Percentiles rank a stretch among this genome's conserved stretches.
Evolutionary conservation across 53 echinoderm and acorn worm genomes (phyloP).

Genomic region (Hippasteria phrygiana): DNA sequence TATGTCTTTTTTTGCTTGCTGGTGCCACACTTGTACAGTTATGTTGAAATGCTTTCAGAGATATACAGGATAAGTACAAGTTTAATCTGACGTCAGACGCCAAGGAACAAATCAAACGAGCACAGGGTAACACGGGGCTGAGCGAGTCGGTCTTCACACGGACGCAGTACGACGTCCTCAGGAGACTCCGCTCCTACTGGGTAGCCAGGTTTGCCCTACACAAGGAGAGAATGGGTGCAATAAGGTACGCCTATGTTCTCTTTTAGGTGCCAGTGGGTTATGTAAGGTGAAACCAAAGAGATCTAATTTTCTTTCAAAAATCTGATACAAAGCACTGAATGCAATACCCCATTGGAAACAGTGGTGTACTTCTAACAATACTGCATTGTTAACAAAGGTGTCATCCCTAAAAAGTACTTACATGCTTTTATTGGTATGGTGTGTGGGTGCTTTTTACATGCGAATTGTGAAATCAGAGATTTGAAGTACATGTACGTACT

Average conservation of each 20-base stretch:
- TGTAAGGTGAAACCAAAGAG: neutral
- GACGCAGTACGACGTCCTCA: conserved; percentile 96
- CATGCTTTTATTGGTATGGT: no score
- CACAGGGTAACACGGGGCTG: conserved; percentile 94
- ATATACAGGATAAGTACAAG: conserved; percentile 97
- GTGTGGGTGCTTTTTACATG: no score
- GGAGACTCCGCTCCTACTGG: conserved; percentile 97
- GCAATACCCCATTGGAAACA: no score
- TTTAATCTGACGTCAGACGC: conserved; percentile 95
- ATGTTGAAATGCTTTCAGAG: conserved; percentile 55
- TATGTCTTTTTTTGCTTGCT: no score
- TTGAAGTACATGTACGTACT: no score
- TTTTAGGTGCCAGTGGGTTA: neutral
- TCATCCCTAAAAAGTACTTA: no score
- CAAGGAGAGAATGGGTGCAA: conserved; percentile 80
- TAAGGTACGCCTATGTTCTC: conserved; percentile 74
- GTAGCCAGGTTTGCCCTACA: conserved; percentile 94
- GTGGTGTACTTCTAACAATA: no score
- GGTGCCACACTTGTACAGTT: neutral
- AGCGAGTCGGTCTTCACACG: conserved; percentile 97
- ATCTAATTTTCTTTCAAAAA: no score
- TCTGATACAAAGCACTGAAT: no score
- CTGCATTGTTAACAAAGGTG: no score
- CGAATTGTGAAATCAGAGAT: no score
- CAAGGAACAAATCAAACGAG: conserved; percentile 93